Percentiles rank a stretch among this genome's conserved stretches.
phyloP scores from a whole-genome alignment of 2,113 vertebrate genomes.

The Myotis brandtii region DNA sequence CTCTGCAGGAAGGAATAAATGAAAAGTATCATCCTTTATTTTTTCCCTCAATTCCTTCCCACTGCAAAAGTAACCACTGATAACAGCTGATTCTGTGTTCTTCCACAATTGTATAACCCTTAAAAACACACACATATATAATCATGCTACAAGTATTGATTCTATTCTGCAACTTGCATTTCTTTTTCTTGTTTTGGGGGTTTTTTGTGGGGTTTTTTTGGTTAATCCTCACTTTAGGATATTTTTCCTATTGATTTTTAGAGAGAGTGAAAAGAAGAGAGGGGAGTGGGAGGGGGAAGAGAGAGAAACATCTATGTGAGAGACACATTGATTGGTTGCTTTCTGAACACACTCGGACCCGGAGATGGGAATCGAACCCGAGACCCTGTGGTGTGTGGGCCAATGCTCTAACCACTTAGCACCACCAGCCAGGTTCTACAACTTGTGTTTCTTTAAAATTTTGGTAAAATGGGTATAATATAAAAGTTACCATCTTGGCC shows the following conservation, averaged over 20 bases:
- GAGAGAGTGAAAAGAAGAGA: too few relatives aligned
- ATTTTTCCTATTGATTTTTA: too few relatives aligned
- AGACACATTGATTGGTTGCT: too few relatives aligned
- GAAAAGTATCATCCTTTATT: background rate
- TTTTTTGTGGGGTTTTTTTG: too few relatives aligned
- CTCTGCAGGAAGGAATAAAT: background rate
- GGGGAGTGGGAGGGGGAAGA: too few relatives aligned
- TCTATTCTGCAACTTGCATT: background rate
- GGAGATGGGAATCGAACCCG: too few relatives aligned
- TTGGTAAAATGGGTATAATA: background rate
- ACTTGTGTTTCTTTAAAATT: background rate
- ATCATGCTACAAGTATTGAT: background rate
- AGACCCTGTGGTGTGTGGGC: too few relatives aligned
- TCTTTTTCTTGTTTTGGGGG: too few relatives aligned
- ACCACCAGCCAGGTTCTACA: background rate
- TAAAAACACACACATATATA: background rate
- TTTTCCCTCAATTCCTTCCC: background rate
- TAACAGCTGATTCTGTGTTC: background rate
- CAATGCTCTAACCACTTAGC: too few relatives aligned
- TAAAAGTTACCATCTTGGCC: background rate
- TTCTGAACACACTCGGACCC: too few relatives aligned
- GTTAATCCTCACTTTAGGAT: too few relatives aligned
- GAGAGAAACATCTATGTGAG: too few relatives aligned
- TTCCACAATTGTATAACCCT: background rate
- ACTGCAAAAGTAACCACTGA: background rate